Conservation (phyloP, 2,797 vertebrate genomes). For the Aeoliscus strigatus region DNA sequence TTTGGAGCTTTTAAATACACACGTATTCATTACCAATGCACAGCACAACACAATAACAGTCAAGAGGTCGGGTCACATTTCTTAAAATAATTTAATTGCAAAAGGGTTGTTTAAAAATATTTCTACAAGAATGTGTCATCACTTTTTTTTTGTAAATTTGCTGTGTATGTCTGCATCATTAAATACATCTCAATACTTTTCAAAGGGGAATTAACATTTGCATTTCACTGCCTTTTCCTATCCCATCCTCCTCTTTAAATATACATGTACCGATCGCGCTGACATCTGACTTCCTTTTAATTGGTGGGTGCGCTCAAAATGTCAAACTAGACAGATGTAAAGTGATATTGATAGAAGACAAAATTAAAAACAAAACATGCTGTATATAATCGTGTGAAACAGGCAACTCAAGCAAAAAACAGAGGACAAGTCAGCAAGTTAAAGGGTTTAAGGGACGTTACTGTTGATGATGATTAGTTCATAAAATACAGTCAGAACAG, state of each 20-base stretch:
- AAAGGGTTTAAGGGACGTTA: conserved; percentile 2
- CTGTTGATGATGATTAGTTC: conserved; percentile 21
- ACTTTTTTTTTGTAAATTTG: conserved; percentile 57
- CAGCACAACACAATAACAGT: conserved; percentile 53
- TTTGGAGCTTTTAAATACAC: conserved; percentile 1
- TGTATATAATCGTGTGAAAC: conserved; percentile 57
- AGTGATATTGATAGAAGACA: conserved; percentile 51
- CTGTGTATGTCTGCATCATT: conserved; percentile 70
- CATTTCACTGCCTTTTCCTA: conserved; percentile 47
- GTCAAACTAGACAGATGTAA: conserved; percentile 53
- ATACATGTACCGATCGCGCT: conserved; percentile 62
- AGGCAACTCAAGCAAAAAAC: conserved; percentile 45
- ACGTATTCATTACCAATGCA: conserved; percentile 15
- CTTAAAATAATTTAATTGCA: conserved; percentile 93
- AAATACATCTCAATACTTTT: conserved; percentile 73
- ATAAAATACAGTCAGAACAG: conserved; percentile 28
- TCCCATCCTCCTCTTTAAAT: conserved; percentile 32
- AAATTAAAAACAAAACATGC: conserved; percentile 30
- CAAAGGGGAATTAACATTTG: conserved; percentile 67
- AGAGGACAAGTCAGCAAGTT: conserved; percentile 16
- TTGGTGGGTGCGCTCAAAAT: conserved; percentile 44
- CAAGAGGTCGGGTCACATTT: conserved; percentile 68
- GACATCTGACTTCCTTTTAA: conserved; percentile 44
- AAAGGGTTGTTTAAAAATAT: conserved; percentile 87
- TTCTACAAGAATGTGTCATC: conserved; percentile 83